Conservation (phyloP, 2,113 vertebrate genomes). For the Nibea albiflora region DNA sequence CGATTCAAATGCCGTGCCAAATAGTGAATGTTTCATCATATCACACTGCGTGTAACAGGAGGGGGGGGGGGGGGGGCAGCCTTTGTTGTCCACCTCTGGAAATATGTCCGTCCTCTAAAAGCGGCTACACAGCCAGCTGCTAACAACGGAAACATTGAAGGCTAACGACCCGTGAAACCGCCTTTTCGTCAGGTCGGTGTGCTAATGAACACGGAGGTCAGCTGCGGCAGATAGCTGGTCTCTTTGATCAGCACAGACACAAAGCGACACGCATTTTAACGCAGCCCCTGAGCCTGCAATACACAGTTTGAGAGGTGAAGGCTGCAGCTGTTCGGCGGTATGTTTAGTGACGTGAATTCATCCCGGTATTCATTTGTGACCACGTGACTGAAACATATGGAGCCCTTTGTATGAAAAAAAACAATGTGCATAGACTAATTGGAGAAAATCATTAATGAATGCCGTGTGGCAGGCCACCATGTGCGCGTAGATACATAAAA, state of each 20-base stretch:
- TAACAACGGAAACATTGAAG: neutral
- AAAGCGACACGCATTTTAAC: neutral
- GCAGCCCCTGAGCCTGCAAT: neutral
- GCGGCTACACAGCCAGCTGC: neutral
- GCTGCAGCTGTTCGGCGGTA: neutral
- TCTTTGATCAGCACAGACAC: neutral
- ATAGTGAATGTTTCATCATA: neutral
- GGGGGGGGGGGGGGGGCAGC: neutral
- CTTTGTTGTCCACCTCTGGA: neutral
- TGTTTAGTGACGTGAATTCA: neutral
- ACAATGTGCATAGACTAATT: neutral
- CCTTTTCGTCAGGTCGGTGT: neutral
- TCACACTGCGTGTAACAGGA: neutral
- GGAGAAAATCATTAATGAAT: neutral
- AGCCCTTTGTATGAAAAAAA: neutral
- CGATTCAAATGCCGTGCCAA: neutral
- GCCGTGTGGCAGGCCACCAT: neutral
- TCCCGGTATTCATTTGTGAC: neutral
- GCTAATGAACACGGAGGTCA: neutral
- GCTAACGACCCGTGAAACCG: neutral
- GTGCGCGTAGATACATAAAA: neutral
- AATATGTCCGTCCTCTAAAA: neutral
- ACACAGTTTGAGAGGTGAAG: accelerated
- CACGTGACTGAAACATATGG: neutral
- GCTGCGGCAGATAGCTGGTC: neutral